Evolutionary conservation across 2,113 vertebrate species (phyloP).

Genomic region (Festucalex cinctus): DNA sequence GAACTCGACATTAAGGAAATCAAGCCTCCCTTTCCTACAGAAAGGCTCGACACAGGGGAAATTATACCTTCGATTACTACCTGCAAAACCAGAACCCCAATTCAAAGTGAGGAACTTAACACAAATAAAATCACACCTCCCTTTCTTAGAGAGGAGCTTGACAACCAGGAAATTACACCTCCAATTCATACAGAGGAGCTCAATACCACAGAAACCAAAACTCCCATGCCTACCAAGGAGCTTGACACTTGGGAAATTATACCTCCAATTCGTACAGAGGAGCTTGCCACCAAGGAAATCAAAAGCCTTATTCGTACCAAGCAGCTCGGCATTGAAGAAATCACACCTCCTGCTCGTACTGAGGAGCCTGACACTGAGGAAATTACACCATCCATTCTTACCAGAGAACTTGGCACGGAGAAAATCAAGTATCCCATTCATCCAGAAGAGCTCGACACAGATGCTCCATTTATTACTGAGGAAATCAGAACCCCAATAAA

Average conservation of each 20-base stretch:
- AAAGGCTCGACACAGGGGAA: not conserved
- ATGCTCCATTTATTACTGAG: not conserved
- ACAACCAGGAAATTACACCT: not conserved
- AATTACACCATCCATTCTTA: not conserved
- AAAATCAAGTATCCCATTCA: not conserved
- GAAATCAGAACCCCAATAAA: not conserved
- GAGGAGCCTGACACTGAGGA: not conserved
- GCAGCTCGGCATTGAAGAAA: not conserved
- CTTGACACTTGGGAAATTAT: not conserved
- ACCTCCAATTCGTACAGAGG: not conserved
- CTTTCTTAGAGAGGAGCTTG: not conserved
- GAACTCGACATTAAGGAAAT: not conserved
- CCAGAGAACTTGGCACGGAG: not conserved
- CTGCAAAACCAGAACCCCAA: not conserved
- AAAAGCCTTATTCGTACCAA: not conserved
- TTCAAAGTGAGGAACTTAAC: not conserved
- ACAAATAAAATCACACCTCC: conserved; percentile 19
- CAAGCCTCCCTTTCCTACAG: not conserved
- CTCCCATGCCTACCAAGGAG: not conserved
- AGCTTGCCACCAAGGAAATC: not conserved
- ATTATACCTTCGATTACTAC: not conserved
- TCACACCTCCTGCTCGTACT: not conserved
- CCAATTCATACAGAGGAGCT: not conserved
- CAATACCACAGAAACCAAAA: not conserved
- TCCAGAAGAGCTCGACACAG: not conserved